These are phyloP conservation scores for Aleadryas rufinucha DNA, from an alignment of 2,113 vertebrate species.

Conservation along the genomic window DNA sequence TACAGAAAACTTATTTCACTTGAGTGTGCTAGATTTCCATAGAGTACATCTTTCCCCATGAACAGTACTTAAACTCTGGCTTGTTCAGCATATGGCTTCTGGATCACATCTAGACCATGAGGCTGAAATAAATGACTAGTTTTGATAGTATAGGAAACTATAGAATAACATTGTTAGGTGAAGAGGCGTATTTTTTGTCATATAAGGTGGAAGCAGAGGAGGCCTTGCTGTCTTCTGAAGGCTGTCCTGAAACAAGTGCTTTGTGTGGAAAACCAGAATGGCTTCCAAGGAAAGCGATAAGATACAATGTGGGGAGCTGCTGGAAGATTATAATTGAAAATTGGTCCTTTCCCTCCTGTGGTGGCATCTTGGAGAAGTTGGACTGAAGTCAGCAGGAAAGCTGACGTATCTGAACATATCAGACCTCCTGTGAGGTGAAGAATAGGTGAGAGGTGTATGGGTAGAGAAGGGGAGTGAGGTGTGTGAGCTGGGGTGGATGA, in stretches of 20 bases:
- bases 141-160: not conserved
- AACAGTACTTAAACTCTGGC: not conserved
- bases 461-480: fast-evolving
- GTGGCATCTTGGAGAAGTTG: not conserved
- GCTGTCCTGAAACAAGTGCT: not conserved
- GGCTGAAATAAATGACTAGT: not conserved
- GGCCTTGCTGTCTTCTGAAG: not conserved
- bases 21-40: not conserved
- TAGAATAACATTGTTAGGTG: not conserved
- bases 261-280: not conserved
- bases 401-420: too few species aligned
- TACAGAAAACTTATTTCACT: not conserved
- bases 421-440: not conserved
- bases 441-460: not conserved
- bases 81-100: not conserved
- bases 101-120: not conserved
- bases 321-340: not conserved
- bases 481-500: not conserved
- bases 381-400: not conserved
- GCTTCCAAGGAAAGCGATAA: not conserved
- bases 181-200: not conserved
- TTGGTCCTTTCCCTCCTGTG: not conserved
- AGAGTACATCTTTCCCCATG: not conserved
- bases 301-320: not conserved
- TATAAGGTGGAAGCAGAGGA: not conserved